Percentiles rank a stretch among this genome's conserved stretches.
Evolutionary conservation across 1,140 invertebrate species (phyloP).

Genomic region (Platorchestia sp.): DNA sequence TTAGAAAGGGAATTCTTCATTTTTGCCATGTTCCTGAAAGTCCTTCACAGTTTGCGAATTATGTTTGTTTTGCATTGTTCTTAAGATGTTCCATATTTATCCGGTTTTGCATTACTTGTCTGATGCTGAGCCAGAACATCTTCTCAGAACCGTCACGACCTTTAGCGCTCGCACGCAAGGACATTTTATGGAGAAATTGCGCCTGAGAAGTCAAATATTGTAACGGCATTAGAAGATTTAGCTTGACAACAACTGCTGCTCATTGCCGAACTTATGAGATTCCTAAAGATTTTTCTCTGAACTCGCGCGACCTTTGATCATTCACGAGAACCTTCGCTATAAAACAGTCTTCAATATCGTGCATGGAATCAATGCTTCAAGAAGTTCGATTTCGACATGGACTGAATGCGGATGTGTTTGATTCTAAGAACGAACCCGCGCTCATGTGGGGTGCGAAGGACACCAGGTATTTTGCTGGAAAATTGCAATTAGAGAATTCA

Average conservation of each 20-base stretch:
- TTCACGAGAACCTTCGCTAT: not conserved
- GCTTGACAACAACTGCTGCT: not conserved
- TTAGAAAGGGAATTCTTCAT: not conserved
- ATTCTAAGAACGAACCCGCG: not conserved
- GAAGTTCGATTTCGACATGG: not conserved
- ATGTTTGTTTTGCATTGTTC: not conserved
- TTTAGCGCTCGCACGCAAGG: not conserved
- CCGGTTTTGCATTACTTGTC: not conserved
- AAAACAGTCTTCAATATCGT: not conserved
- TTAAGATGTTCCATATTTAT: no score
- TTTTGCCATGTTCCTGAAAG: not conserved
- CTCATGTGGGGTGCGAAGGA: not conserved
- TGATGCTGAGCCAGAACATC: not conserved
- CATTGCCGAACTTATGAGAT: not conserved
- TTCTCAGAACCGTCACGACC: not conserved
- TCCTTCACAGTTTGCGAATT: not conserved
- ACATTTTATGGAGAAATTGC: not conserved
- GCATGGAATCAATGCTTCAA: not conserved
- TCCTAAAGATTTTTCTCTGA: not conserved
- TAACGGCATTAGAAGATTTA: not conserved
- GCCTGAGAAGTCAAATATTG: not conserved
- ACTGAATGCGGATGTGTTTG: not conserved
- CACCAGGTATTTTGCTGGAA: not conserved
- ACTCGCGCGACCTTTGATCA: not conserved
- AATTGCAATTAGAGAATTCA: not conserved